Conservation (phyloP, 2,797 vertebrate genomes). For the Ctenosaura bakeri region DNA sequence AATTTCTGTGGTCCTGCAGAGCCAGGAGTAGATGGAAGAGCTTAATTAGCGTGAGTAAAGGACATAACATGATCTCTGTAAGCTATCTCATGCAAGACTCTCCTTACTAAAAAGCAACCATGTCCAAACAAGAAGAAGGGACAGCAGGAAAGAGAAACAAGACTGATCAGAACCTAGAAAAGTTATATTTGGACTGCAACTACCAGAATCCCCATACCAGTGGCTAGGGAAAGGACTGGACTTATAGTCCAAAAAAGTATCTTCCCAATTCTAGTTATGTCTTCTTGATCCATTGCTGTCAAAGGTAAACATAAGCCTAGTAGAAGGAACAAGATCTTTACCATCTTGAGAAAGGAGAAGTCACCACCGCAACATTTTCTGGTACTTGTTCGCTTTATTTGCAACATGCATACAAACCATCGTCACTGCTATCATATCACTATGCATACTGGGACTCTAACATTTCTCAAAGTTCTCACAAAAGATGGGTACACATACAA, state of each 20-base stretch:
- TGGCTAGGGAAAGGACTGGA: background rate
- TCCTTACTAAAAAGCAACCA: background rate
- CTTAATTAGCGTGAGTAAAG: background rate
- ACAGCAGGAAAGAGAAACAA: background rate
- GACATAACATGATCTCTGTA: too few relatives aligned
- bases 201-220: background rate
- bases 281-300: background rate
- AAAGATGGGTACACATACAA: background rate
- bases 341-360: background rate
- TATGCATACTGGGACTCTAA: background rate
- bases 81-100: background rate
- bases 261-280: background rate
- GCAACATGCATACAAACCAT: background rate
- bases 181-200: background rate
- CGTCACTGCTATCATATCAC: background rate
- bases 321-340: background rate
- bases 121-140: too few relatives aligned
- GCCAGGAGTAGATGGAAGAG: background rate
- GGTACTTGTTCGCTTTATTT: background rate
- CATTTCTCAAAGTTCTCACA: background rate
- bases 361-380: background rate
- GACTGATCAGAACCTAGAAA: background rate
- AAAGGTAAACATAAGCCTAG: background rate
- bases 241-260: background rate
- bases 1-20: slow-evolving; percentile 7